Conservation (phyloP, 2,113 vertebrate genomes). For the Sinocyclocheilus anophthalmus region DNA sequence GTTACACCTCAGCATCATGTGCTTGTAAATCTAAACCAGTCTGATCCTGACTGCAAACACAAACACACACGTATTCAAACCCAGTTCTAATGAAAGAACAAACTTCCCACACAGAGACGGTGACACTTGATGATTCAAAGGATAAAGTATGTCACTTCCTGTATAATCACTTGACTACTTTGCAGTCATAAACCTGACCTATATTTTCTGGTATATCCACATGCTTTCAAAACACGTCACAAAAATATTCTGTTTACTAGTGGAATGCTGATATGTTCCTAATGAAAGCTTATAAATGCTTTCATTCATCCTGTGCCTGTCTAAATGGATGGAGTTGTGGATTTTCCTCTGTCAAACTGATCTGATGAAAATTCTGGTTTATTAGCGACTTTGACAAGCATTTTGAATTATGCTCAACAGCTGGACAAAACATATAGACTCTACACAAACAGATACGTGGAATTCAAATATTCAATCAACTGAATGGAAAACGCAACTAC, state of each 20-base stretch:
- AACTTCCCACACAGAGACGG: no score
- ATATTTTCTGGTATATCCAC: not conserved
- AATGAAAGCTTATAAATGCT: conserved; percentile 24
- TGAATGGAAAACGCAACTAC: not conserved
- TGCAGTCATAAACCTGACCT: not conserved
- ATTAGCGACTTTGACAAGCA: conserved; percentile 10
- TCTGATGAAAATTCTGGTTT: not conserved
- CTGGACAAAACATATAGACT: conserved; percentile 3
- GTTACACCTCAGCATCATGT: conserved; percentile 43
- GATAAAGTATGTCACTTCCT: not conserved
- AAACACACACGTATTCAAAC: conserved; percentile 18
- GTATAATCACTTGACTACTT: conserved; percentile 1
- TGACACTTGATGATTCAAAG: no score
- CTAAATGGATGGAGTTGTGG: not conserved
- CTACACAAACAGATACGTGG: not conserved
- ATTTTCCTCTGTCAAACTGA: conserved; percentile 27
- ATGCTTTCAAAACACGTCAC: conserved; percentile 8
- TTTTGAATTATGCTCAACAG: conserved; percentile 3
- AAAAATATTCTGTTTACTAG: conserved; percentile 12
- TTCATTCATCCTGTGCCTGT: not conserved
- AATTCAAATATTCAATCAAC: not conserved
- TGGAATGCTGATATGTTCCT: not conserved
- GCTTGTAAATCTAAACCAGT: conserved; percentile 48
- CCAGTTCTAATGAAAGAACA: not conserved
- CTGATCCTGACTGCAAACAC: conserved; percentile 32